Percentiles rank a stretch among this genome's conserved stretches.
Conservation (phyloP, 2,888 invertebrate genomes). For the Drosophila atroscutellata region DNA sequence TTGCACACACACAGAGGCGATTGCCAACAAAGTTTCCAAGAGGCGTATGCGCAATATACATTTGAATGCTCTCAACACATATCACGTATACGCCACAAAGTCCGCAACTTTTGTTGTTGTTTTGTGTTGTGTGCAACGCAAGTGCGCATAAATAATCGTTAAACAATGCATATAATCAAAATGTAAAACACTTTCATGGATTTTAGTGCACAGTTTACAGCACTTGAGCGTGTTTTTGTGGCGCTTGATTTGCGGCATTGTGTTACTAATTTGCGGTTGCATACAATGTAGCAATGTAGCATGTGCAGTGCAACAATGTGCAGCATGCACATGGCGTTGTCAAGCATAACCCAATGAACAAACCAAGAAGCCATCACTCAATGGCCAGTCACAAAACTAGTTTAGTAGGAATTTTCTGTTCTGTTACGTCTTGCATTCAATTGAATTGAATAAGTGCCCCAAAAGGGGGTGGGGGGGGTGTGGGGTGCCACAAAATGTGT, state of each 20-base stretch:
- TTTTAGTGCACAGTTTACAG: conserved; percentile 39
- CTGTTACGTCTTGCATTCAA: conserved; percentile 66
- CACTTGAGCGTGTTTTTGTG: conserved; percentile 44
- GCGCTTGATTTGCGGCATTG: conserved; percentile 58
- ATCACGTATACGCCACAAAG: conserved; percentile 45
- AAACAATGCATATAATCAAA: conserved; percentile 40
- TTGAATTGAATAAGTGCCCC: conserved; percentile 74
- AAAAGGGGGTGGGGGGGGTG: not conserved
- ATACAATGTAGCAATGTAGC: conserved; percentile 11
- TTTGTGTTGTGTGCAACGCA: not conserved
- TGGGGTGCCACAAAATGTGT: conserved; percentile 55
- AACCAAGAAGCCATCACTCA: conserved; percentile 10
- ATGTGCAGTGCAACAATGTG: conserved; percentile 48
- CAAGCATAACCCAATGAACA: conserved; percentile 5
- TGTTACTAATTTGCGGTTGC: conserved; percentile 46
- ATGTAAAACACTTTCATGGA: conserved; percentile 34
- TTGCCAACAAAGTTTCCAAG: conserved; percentile 12
- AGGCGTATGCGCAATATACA: conserved; percentile 55
- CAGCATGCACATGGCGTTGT: conserved; percentile 39
- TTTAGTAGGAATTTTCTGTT: conserved; percentile 69
- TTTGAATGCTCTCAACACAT: not conserved
- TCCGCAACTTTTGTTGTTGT: conserved; percentile 3
- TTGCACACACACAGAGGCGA: conserved; percentile 12
- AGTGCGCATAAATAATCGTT: conserved; percentile 37
- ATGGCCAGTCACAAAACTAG: conserved; percentile 61